Evolutionary conservation across 2,888 invertebrate genomes (phyloP).

Genomic region (Perdita meconis): DNA sequence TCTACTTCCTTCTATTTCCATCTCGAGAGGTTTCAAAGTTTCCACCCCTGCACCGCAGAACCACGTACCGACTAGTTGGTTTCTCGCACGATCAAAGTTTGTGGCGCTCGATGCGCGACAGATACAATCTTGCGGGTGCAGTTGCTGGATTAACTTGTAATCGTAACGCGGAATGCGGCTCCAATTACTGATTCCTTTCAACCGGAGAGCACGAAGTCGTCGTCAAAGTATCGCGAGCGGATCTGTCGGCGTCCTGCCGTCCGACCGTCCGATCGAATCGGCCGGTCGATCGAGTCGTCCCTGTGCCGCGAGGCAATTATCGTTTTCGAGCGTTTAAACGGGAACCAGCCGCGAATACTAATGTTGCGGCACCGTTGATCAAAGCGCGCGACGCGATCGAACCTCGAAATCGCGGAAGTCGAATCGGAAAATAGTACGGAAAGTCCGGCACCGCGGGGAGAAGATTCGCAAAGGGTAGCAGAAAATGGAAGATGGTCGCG

Average conservation of each 20-base stretch:
- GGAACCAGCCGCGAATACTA: constrained; percentile 54
- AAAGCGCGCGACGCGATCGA: constrained; percentile 18
- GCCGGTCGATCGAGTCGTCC: constrained; percentile 23
- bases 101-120: constrained; percentile 22
- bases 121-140: constrained; percentile 52
- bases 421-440: constrained; percentile 15
- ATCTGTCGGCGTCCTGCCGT: constrained; percentile 50
- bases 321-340: constrained; percentile 56
- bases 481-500: constrained; percentile 39
- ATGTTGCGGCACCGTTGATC: constrained; percentile 39
- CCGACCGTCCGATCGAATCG: constrained; percentile 42
- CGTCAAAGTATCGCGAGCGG: constrained; percentile 59
- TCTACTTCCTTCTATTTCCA: not conserved
- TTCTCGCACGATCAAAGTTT: constrained; percentile 30
- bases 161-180: constrained; percentile 82
- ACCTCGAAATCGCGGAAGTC: constrained; percentile 31
- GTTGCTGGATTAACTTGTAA: constrained; percentile 81
- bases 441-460: not conserved
- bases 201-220: constrained; percentile 17
- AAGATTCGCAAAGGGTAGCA: constrained; percentile 14
- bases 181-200: constrained; percentile 78
- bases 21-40: not conserved
- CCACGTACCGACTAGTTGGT: not conserved
- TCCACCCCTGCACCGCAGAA: not conserved
- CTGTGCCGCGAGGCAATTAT: constrained; percentile 56